Percentiles rank a stretch among this genome's conserved stretches.
These are phyloP conservation scores for Ecdyonurus torrentis DNA, from an alignment of 2,888 invertebrate genomes.

Conservation along the genomic window DNA sequence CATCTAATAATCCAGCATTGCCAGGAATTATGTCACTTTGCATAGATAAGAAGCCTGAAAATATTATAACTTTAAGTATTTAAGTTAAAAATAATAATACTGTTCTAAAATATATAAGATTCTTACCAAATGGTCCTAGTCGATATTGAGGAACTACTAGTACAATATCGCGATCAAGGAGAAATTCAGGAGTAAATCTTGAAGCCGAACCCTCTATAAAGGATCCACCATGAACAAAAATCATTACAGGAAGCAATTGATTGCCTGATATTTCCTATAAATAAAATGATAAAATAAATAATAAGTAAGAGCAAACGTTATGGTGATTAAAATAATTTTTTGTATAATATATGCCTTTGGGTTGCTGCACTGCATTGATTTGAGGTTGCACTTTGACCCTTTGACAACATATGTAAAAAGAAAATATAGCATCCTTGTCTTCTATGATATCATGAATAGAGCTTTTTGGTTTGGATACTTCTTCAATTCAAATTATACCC, in stretches of 20 bases:
- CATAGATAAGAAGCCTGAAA: conserved; percentile 31
- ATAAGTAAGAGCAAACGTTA: too few species aligned
- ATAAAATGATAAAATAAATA: too few species aligned
- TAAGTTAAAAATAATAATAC: neutral
- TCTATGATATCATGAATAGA: too few species aligned
- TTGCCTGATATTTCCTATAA: too few species aligned
- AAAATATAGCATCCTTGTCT: too few species aligned
- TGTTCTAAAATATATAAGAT: neutral
- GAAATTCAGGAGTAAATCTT: conserved; percentile 25
- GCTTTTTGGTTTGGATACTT: too few species aligned
- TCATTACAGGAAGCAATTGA: conserved; percentile 24
- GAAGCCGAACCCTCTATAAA: conserved; percentile 25
- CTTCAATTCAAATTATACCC: too few species aligned
- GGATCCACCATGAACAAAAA: conserved; percentile 29
- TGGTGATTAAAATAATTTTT: too few species aligned
- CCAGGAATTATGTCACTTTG: conserved; percentile 31
- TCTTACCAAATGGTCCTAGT: conserved; percentile 30
- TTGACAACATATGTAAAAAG: too few species aligned
- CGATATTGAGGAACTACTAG: conserved; percentile 32
- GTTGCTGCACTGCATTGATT: too few species aligned
- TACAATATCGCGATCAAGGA: conserved; percentile 30
- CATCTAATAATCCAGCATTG: conserved; percentile 34
- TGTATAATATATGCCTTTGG: too few species aligned
- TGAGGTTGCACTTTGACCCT: too few species aligned
- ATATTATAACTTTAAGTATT: neutral